These are phyloP conservation scores for Microtus montanus DNA, from an alignment of 2,113 vertebrate species.

Conservation along the genomic window DNA sequence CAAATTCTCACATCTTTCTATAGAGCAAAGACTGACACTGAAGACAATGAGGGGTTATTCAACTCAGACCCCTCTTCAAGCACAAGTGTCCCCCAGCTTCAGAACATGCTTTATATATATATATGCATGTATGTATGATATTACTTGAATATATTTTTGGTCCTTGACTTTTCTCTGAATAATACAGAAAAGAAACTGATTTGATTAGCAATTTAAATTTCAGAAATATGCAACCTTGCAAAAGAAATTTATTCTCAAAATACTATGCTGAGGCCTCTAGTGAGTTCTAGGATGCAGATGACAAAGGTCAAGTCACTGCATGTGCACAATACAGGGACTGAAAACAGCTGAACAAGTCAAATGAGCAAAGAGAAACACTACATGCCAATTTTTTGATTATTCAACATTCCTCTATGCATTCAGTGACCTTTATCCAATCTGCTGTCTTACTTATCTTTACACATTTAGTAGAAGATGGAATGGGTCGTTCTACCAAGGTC, in stretches of 20 bases:
- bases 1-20: neutral
- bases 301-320: constrained; percentile 11
- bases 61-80: neutral
- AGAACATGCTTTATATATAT: constrained; percentile 34
- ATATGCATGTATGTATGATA: too few relatives aligned
- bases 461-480: constrained; percentile 16
- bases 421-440: neutral
- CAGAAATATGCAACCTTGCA: constrained; percentile 46
- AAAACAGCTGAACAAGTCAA: neutral
- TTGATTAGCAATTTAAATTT: constrained; percentile 74
- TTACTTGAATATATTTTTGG: constrained; percentile 59
- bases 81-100: neutral
- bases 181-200: constrained; percentile 49
- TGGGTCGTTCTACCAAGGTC: neutral
- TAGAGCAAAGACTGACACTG: neutral
- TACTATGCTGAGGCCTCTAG: constrained; percentile 4
- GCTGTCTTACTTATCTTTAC: constrained; percentile 14
- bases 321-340: neutral
- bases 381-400: neutral
- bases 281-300: neutral
- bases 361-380: neutral
- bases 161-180: constrained; percentile 43
- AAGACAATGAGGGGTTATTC: neutral
- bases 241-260: constrained; percentile 41
- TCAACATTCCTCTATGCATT: neutral